Evolutionary conservation across 2,888 invertebrate genomes (phyloP), one percentile per base, ranked within the genome.

Genomic region (Thereva nobilitata): DNA sequence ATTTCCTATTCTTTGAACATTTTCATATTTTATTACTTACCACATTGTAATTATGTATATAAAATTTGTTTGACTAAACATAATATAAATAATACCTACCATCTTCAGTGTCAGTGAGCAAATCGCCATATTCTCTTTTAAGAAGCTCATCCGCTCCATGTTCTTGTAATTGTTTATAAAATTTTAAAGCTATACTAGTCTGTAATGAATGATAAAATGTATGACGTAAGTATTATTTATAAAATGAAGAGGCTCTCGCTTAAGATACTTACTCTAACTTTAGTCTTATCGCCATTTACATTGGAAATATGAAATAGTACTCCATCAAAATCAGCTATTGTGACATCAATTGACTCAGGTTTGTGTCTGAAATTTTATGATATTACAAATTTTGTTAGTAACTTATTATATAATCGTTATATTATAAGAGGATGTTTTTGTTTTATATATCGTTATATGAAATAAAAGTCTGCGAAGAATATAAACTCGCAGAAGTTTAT

Each of bases 221-320:
- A 23, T 23, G 23, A 23, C 23, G 23, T 53, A 41, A 38, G 9
- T 41, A 34, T 56, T n/a, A 56, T 8, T 9, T 41, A n/a, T 55
- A 23, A 12, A n/a, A 38, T 35, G 34, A 64, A 61, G 34, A 49
- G 53, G 10, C 57, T 35, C 68, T 35, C 68, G 41, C 59, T 5
- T 57, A 6, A 59, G 56, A 50, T 41, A 82, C 91, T 87, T 84
- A 98, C 97, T 86, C 93, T 89, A 84, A 99, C 89, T 90, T 97
- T 97, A 77, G 92, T 91, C 86, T 96, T 97, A 83, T 98, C 97
- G 77, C 92, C 91, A 83, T 94, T 92, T 76, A 95, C 86, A 86
- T 97, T 99, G 71, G 97, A 97, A 84, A 99, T 91, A 84, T 97
- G 97, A 86, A 96, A 99, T 74, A 98, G 84, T 71, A 96, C 98